These are phyloP conservation scores for Aphelenchoides besseyi DNA, from an alignment of 1,140 invertebrate species.

Conservation along the genomic window DNA sequence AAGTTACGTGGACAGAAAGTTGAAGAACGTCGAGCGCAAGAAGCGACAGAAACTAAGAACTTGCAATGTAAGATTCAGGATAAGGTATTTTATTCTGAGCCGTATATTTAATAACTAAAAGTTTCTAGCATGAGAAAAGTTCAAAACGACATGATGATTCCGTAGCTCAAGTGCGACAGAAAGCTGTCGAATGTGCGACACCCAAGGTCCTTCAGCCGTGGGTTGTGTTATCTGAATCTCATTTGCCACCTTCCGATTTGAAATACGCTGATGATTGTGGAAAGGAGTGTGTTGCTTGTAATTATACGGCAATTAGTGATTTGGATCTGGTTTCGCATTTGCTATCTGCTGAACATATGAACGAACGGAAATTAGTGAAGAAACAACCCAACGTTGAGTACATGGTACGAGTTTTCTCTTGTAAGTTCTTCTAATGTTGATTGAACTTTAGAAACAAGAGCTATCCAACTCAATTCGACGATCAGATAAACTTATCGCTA, in stretches of 20 bases:
- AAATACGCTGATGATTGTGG: constrained; percentile 19
- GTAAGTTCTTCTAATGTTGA: background rate
- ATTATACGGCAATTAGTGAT: constrained; percentile 25
- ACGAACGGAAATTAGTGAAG: background rate
- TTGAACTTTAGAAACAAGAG: background rate
- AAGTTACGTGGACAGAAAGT: constrained; percentile 23
- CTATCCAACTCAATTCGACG: background rate
- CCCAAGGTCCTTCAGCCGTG: background rate
- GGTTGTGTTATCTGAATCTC: background rate
- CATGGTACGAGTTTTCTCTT: constrained; percentile 6
- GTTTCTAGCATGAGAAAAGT: constrained; percentile 34
- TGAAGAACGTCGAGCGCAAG: constrained; percentile 14
- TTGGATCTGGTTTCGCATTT: constrained; percentile 22
- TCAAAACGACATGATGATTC: constrained; percentile 22
- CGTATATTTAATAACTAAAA: background rate
- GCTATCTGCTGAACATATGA: constrained; percentile 14
- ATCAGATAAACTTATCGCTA: background rate
- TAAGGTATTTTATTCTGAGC: constrained; percentile 6
- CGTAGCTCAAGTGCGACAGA: constrained; percentile 20
- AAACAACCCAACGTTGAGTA: constrained; percentile 1
- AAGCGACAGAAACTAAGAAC: constrained; percentile 20
- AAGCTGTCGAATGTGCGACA: constrained; percentile 23
- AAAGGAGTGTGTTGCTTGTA: constrained; percentile 10
- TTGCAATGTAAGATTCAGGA: constrained; percentile 33
- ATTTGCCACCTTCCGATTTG: background rate